Evolutionary conservation across 1,140 invertebrate genomes (phyloP), one percentile per base, ranked within the genome.

Genomic region (Temnothorax longispinosus): DNA sequence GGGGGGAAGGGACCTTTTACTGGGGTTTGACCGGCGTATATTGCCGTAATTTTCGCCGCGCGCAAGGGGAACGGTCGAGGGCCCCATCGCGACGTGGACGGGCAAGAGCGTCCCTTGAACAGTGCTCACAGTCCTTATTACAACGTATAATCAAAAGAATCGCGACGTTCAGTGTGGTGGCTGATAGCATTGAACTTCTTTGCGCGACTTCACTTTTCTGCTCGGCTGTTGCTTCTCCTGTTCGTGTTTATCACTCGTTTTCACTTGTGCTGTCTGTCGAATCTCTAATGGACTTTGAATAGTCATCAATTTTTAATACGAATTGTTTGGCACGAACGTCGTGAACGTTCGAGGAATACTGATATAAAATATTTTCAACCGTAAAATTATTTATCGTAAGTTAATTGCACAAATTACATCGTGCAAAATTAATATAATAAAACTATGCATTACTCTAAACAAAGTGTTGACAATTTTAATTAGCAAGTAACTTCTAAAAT

Each of bases 11-110:
- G 54, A 52, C 38, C 15, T 32, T 72, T 72, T 47, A 58, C n/a
- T 38, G 65, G 50, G 77, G 56, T 89, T 87, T 65, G 72, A n/a
- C 52, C 85, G 65, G 32, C 60, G 84, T 87, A 62, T 84, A 91
- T 89, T 91, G 82, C 88, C 90, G 81, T 91, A 89, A 91, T 91
- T 91, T 91, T 91, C 65, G 85, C 82, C 78, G 74, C 65, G 54
- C 15, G 15, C 75, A 64, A 54, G 15, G 50, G 62, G 32, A 32
- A 32, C 41, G 75, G 82, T 56, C 75, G 38, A 35, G 44, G 21
- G 44, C 44, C 50, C 32, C 32, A 6, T 21, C 76, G 4, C 18
- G 35, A 41, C 64, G 62, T 41, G 41, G 52, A 81, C 18, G 10
- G n/a, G n/a, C 5, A 60, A 62, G 88, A 60, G 85, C 62, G 27